Base-by-base conservation (phyloP, 2,797 vertebrate species). In the Mormyrops attenuatus region DNA sequence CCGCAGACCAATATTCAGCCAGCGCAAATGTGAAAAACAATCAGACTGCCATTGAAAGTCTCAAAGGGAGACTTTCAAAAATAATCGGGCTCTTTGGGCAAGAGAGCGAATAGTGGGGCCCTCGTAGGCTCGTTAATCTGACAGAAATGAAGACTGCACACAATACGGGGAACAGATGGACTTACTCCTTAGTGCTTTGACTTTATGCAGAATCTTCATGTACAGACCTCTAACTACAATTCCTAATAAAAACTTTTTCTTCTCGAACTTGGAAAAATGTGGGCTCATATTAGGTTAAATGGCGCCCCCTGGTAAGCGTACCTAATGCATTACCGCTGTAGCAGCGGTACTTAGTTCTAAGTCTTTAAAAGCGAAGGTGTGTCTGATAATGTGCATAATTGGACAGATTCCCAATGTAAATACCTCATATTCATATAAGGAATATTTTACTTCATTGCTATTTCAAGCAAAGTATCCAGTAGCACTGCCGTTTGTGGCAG, bases 231-330 rank as follows among this genome's bases (percentile, higher is more conserved):
- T 85, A 53, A 30, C 44, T 52, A 13, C 84, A 52, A 30, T 85
- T 26, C 82, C n/a, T 17, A 55, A 86, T 53, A 17, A 87, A 60
- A 41, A 57, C 5, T 5, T 53, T 20, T 57, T 57, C 52, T 34
- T 57, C 52, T 73, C 30, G 69, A 60, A 57, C 85, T 87, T 87
- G 52, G 50, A 87, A 60, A 87, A 38, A 87, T 34, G 8, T 30
- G 3, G n/a, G 30, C 2, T 87, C 53, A 87, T 87, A 87, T 20
- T n/a, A 87, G 86, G 53, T n/a, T 26, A 87, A 87, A 87, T n/a
- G 17, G 86, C 86, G 86, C 86, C 86, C 52, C 86, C 86, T 85
- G 15, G 86, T 87, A 44, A 38, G 86, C 53, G 86, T 38, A 41
- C 26, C 30, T 20, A 41, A 55, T 57, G 17, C 13, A 60, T 57